Base-by-base conservation (phyloP, 1,140 invertebrate genomes). In the Elysia chlorotica region DNA sequence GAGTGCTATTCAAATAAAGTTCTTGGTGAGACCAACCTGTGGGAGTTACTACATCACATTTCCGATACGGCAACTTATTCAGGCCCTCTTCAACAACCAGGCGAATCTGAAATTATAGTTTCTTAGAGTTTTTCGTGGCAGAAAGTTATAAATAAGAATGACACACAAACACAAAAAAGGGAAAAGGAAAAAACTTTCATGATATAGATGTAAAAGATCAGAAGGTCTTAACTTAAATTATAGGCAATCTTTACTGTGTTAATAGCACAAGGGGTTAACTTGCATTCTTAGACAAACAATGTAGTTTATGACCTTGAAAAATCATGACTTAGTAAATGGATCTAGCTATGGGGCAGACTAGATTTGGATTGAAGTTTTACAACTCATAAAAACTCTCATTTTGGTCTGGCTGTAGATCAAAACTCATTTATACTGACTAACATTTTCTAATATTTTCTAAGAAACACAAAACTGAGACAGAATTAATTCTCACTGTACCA, bases 21-120 rank as follows among this genome's bases (percentile, higher is more conserved):
- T 74, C 57, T 69, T 14, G 21, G 4, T 56, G n/a, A 31, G 35
- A 70, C 61, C 41, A 72, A 86, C 92, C 95, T 21, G 97, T 99
- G 2, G 98, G 98, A 35, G 98, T 99, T 23, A 92, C 93, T 3
- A 99, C 93, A 74, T 92, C 91, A 85, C 92, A 93, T 86, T 94
- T 92, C 10, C 92, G 92, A 85, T 98, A 99, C 31, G 97, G 97
- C 57, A 99, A 89, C 83, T 98, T 96, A 88, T 99, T 99, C 37
- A 99, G 89, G 78, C 96, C 98, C 89, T 99, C 97, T 89, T 99
- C 98, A 76, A 99, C 97, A 3, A 99, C 96, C 63, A 99, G 88
- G 30, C 96, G 91, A 81, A 98, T 98, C 85, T 97, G 62, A 79
- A 36, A 41, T 81, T 38, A 41, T 6, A 36, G 69, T 48, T 33